Evolutionary conservation across 2,888 invertebrate genomes (phyloP).

Genomic region (Alcis repandata): DNA sequence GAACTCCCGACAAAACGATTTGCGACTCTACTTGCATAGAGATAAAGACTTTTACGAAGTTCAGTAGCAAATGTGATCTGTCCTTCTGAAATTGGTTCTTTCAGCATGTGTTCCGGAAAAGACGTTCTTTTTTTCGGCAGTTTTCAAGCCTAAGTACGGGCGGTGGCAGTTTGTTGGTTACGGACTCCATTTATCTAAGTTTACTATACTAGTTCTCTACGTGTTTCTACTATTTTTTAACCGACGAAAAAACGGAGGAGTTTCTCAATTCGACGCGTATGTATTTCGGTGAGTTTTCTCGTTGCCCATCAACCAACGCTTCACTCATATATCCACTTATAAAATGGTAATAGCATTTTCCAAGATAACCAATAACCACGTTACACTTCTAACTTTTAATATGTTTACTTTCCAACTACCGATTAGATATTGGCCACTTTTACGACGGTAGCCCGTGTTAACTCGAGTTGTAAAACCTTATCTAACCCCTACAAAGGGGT

Average conservation of each 20-base stretch:
- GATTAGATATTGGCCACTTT: slow-evolving; percentile 4
- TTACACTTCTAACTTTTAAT: slow-evolving; percentile 7
- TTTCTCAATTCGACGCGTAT: too few species aligned
- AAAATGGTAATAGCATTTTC: too few species aligned
- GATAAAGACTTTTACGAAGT: not conserved
- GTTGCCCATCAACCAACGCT: too few species aligned
- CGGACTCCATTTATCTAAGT: too few species aligned
- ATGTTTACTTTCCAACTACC: slow-evolving; percentile 10
- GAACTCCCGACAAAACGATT: not conserved
- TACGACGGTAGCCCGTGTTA: not conserved
- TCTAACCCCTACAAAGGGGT: slow-evolving; percentile 1
- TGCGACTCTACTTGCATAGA: not conserved
- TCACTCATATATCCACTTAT: too few species aligned
- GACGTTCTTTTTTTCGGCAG: slow-evolving; percentile 4
- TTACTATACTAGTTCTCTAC: too few species aligned
- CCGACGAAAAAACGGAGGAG: too few species aligned
- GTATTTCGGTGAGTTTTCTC: too few species aligned
- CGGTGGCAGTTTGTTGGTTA: not conserved
- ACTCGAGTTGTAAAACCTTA: slow-evolving; percentile 9
- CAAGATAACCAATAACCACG: not conserved
- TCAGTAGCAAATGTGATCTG: not conserved
- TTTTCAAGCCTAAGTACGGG: not conserved
- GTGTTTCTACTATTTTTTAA: too few species aligned
- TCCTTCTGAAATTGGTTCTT: slow-evolving; percentile 1
- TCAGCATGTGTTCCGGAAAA: slow-evolving; percentile 15